These are phyloP conservation scores for Serinus canaria DNA, from an alignment of 2,113 vertebrate species.

Conservation along the genomic window DNA sequence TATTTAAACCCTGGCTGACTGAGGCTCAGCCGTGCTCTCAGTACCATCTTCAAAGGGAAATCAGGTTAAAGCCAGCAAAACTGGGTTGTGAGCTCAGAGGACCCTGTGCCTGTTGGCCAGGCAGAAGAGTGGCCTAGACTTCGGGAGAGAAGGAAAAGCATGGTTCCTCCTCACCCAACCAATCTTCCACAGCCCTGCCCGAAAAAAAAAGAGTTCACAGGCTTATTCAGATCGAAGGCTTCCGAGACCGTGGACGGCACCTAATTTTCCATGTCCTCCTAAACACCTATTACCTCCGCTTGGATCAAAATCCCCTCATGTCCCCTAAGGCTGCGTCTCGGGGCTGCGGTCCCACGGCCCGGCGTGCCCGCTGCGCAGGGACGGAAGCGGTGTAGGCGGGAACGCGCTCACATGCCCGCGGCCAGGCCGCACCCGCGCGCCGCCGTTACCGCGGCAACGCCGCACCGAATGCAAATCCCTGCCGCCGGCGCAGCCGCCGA, in stretches of 20 bases:
- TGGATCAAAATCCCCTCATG: not conserved
- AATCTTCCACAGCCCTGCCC: not conserved
- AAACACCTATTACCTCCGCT: not conserved
- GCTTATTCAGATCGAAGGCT: fast-evolving
- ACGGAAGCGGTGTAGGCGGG: no score
- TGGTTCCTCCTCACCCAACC: not conserved
- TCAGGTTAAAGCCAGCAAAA: not conserved
- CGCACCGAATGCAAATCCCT: not conserved
- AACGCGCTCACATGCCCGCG: fast-evolving
- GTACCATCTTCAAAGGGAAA: not conserved
- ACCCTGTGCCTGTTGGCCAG: fast-evolving
- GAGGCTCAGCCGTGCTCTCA: fast-evolving
- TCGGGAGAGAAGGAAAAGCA: not conserved
- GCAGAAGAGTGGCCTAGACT: not conserved
- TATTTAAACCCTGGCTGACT: not conserved
- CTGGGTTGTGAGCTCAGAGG: no score
- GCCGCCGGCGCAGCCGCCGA: not conserved
- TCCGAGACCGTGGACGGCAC: fast-evolving
- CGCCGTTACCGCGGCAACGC: slow-evolving; percentile 46
- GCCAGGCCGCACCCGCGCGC: not conserved
- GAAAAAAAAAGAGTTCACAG: not conserved
- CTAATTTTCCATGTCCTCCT: not conserved
- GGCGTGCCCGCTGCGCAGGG: fast-evolving
- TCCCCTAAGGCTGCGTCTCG: not conserved
- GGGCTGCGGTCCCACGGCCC: fast-evolving